A percentile compares a stretch with the other conserved stretches of the same genome.
Conservation (phyloP, 2,797 vertebrate species). For the Erethizon dorsatum region DNA sequence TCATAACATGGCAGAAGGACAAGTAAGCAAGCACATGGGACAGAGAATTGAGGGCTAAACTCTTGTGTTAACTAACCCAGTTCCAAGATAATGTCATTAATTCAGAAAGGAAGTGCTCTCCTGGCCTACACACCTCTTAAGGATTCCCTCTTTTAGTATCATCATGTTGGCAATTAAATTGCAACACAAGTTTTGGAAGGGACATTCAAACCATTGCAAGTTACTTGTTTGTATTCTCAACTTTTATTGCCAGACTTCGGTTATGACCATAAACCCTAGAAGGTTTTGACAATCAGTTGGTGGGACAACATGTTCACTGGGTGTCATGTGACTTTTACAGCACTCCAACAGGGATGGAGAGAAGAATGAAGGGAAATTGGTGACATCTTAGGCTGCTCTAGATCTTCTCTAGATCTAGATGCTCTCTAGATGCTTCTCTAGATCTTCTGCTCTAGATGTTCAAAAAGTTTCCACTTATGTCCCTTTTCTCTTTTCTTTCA, state of each 20-base stretch:
- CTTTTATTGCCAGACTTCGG: not conserved
- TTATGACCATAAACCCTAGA: not conserved
- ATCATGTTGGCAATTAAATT: not conserved
- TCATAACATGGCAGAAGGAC: not conserved
- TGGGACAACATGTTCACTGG: not conserved
- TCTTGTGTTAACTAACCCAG: not conserved
- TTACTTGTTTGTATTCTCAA: not conserved
- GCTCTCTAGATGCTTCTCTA: no score
- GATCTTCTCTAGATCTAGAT: not conserved
- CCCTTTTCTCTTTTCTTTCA: not conserved
- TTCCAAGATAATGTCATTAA: not conserved
- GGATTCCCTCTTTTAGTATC: not conserved
- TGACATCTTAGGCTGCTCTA: not conserved
- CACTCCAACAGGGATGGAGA: not conserved
- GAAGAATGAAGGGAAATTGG: not conserved
- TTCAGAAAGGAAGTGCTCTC: not conserved
- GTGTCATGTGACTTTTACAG: conserved; percentile 32
- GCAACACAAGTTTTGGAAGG: not conserved
- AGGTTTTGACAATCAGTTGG: conserved; percentile 1
- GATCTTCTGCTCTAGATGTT: not conserved
- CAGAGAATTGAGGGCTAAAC: not conserved
- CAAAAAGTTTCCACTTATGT: not conserved
- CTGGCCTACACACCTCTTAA: not conserved
- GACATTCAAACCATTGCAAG: not conserved
- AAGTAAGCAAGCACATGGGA: not conserved